Evolutionary conservation across 2,888 invertebrate species (phyloP).

Genomic region (Junonia oenone): DNA sequence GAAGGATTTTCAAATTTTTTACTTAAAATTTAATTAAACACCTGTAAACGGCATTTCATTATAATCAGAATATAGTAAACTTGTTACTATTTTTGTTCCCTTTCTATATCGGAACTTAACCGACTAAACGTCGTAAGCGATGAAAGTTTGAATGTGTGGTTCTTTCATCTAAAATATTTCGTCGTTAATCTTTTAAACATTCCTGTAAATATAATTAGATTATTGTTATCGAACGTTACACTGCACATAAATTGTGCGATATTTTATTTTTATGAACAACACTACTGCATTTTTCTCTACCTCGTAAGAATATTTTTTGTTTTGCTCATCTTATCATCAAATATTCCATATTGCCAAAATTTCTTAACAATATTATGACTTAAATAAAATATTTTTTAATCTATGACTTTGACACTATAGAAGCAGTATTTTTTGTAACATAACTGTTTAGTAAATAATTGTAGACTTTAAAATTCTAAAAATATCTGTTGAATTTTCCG

Average conservation of each 20-base stretch:
- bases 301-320: conserved; percentile 18
- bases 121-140: not conserved
- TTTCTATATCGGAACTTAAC: not conserved
- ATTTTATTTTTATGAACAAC: not conserved
- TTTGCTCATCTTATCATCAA: conserved; percentile 7
- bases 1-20: not conserved
- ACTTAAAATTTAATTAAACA: not conserved
- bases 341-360: conserved; percentile 6
- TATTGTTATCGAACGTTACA: not conserved
- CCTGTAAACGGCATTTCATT: not conserved
- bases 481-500: not conserved
- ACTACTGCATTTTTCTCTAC: conserved; percentile 29
- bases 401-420: not conserved
- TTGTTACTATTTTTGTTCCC: not conserved
- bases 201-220: conserved; percentile 50
- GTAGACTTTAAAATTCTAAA: not conserved
- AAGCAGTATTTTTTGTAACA: conserved; percentile 2
- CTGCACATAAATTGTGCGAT: conserved; percentile 1
- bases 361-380: not conserved
- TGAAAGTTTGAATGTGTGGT: not conserved
- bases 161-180: not conserved
- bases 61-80: not conserved
- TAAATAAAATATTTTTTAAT: not conserved
- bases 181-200: conserved; percentile 41
- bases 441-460: not conserved